Conservation (phyloP, 2,113 vertebrate genomes). For the Dipodomys stephensi region DNA sequence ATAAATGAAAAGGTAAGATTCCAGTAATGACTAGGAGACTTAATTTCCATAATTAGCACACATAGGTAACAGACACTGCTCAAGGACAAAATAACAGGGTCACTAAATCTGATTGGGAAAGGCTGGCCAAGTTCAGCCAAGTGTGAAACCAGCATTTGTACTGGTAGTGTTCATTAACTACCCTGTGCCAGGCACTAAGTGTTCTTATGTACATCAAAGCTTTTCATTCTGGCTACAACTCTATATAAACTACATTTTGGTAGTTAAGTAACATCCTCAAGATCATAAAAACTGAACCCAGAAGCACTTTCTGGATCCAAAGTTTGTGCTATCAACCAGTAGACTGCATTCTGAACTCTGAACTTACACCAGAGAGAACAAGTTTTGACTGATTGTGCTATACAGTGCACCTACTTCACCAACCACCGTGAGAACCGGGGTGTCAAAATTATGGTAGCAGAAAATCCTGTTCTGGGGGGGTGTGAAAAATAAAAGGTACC, state of each 20-base stretch:
- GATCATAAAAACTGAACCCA: neutral
- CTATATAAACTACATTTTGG: neutral
- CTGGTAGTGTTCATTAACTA: neutral
- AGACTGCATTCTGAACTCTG: neutral
- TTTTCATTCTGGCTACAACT: neutral
- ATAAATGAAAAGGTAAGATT: neutral
- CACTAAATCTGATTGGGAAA: neutral
- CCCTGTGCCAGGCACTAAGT: neutral
- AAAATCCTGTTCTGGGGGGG: neutral
- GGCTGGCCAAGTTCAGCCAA: neutral
- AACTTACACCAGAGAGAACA: neutral
- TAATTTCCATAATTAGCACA: neutral
- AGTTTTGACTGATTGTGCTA: neutral
- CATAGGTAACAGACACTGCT: neutral
- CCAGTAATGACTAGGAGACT: neutral
- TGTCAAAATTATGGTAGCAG: neutral
- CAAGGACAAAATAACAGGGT: neutral
- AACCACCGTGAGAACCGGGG: neutral
- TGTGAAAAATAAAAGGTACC: neutral
- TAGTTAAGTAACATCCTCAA: neutral
- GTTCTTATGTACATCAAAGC: neutral
- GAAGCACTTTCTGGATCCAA: conserved; percentile 27
- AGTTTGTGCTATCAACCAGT: neutral
- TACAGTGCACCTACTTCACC: neutral
- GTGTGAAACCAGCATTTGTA: neutral